A percentile compares a stretch with the other conserved stretches of the same genome.
Conservation (phyloP, 2,797 vertebrate genomes). For the Chloroceryle amazona region DNA sequence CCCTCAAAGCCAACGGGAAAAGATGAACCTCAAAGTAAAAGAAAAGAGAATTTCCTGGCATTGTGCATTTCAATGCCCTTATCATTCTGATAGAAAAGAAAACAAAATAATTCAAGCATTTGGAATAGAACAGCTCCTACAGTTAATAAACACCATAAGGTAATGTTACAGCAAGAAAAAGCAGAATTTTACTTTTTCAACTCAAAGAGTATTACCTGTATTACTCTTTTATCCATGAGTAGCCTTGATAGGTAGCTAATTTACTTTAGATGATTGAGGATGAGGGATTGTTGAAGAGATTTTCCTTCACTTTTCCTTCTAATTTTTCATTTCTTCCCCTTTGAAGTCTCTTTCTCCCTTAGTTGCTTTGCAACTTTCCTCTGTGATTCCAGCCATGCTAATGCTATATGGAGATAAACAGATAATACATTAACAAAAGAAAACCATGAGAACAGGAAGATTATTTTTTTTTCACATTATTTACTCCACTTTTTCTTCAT, state of each 20-base stretch:
- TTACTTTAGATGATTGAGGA: neutral
- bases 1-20: accelerated
- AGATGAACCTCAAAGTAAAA: neutral
- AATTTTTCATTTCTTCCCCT: neutral
- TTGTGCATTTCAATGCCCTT: neutral
- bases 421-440: neutral
- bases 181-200: neutral
- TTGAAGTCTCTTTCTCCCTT: neutral
- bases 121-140: neutral
- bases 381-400: neutral
- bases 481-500: neutral
- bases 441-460: neutral
- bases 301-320: neutral
- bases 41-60: neutral
- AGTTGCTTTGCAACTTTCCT: neutral
- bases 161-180: accelerated
- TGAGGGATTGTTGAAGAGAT: neutral
- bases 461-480: neutral
- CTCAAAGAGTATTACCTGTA: neutral
- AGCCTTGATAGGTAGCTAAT: neutral
- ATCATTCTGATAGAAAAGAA: neutral
- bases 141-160: accelerated
- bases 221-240: neutral
- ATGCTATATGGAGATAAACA: neutral
- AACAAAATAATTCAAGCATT: neutral